Evolutionary conservation across 2,797 vertebrate genomes (phyloP).

Genomic region (Sebastes iracundus): DNA sequence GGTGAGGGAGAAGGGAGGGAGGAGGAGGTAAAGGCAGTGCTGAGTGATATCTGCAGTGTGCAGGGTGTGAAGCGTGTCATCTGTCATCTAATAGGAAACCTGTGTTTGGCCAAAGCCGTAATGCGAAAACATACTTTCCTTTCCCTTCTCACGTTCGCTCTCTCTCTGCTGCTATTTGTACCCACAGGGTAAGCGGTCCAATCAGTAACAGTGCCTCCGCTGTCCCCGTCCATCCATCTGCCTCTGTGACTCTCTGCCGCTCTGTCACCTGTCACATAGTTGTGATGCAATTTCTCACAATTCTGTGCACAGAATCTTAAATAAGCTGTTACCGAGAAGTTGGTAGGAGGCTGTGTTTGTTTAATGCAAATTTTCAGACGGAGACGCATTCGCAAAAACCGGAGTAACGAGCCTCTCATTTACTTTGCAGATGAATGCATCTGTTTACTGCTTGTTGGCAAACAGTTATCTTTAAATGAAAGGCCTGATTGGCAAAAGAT

Average conservation of each 20-base stretch:
- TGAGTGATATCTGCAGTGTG: slow-evolving; percentile 78
- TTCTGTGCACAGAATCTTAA: slow-evolving; percentile 48
- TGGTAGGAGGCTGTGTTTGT: slow-evolving; percentile 39
- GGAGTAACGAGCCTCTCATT: slow-evolving; percentile 37
- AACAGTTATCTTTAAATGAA: slow-evolving; percentile 61
- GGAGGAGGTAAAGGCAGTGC: slow-evolving; percentile 29
- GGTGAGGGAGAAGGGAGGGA: slow-evolving; percentile 32
- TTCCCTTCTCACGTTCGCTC: slow-evolving; percentile 17
- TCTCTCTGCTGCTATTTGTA: slow-evolving; percentile 32
- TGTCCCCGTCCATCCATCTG: slow-evolving; percentile 16
- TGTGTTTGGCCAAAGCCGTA: slow-evolving; percentile 54
- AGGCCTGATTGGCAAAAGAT: slow-evolving; percentile 59
- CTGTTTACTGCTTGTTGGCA: slow-evolving; percentile 55
- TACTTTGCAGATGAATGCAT: slow-evolving; percentile 47
- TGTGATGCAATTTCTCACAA: slow-evolving; percentile 44
- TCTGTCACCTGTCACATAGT: slow-evolving; percentile 47
- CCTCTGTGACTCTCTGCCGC: slow-evolving; percentile 2
- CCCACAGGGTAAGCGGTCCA: slow-evolving; percentile 37
- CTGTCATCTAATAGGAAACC: slow-evolving; percentile 71
- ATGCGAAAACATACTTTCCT: slow-evolving; percentile 54
- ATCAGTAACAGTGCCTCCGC: slow-evolving; percentile 30
- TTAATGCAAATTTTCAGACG: slow-evolving; percentile 39
- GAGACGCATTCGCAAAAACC: slow-evolving; percentile 9
- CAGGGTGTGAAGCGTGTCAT: slow-evolving; percentile 77
- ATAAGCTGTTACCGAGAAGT: slow-evolving; percentile 2